Conservation (phyloP, 2,797 vertebrate genomes). For the Clamator glandarius region DNA sequence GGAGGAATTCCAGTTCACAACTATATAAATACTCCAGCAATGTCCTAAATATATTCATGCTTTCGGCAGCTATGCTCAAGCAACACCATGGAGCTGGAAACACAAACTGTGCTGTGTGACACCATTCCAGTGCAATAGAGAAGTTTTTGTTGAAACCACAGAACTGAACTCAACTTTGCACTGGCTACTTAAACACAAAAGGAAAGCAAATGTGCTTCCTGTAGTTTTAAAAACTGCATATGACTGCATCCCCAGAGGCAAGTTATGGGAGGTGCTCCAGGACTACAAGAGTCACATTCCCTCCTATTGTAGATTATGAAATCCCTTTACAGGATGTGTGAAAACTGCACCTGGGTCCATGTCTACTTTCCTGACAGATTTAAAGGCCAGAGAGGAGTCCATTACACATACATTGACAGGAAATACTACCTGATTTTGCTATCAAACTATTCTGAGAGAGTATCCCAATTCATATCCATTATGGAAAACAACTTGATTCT, state of each 20-base stretch:
- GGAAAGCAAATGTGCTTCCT: conserved; percentile 62
- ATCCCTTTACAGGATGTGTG: conserved; percentile 70
- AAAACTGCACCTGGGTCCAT: conserved; percentile 63
- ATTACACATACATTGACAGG: conserved; percentile 25
- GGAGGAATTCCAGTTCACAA: conserved; percentile 38
- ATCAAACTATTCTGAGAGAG: conserved; percentile 23
- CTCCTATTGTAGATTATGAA: conserved; percentile 44
- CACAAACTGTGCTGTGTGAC: conserved; percentile 24
- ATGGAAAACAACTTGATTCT: background rate
- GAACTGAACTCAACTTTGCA: conserved; percentile 53
- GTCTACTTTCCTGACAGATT: conserved; percentile 63
- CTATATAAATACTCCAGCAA: background rate
- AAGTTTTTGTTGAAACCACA: conserved; percentile 40
- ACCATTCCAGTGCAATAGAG: background rate
- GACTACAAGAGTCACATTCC: conserved; percentile 20
- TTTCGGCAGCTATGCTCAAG: background rate
- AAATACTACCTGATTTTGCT: conserved; percentile 58
- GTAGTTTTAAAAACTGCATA: conserved; percentile 41
- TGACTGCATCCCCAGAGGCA: conserved; percentile 31
- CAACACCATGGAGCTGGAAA: conserved; percentile 3
- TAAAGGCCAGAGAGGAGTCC: conserved; percentile 68
- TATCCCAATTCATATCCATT: background rate
- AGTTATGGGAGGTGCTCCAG: conserved; percentile 55
- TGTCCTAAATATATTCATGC: background rate
- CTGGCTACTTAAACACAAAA: conserved; percentile 38